Conservation (phyloP, 1,140 invertebrate genomes). For the Penaeus vannamei region DNA sequence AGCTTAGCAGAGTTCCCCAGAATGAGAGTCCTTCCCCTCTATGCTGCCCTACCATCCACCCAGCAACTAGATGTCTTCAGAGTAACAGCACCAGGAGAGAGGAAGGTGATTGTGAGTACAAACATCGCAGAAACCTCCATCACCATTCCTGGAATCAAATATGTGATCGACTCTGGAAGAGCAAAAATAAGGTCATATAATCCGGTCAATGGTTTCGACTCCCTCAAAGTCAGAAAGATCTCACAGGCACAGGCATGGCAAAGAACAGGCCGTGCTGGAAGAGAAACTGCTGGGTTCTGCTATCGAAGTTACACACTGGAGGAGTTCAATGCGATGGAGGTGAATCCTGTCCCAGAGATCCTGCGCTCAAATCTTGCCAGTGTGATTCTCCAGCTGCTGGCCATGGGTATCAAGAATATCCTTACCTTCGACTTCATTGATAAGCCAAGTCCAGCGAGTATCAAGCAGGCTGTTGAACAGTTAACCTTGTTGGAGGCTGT, state of each 20-base stretch:
- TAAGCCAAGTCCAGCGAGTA: constrained; percentile 76
- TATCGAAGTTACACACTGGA: constrained; percentile 78
- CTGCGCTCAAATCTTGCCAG: constrained; percentile 83
- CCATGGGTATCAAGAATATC: constrained; percentile 85
- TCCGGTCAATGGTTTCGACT: constrained; percentile 85
- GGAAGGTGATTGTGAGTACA: constrained; percentile 96
- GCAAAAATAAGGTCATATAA: constrained; percentile 92
- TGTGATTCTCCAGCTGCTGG: constrained; percentile 86
- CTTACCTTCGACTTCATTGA: constrained; percentile 93
- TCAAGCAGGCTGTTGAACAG: constrained; percentile 78
- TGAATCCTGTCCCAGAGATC: constrained; percentile 89
- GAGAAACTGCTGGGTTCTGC: constrained; percentile 86
- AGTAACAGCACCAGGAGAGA: constrained; percentile 77
- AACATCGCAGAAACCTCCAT: constrained; percentile 98
- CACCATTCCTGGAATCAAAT: constrained; percentile 94
- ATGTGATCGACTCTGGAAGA: constrained; percentile 94
- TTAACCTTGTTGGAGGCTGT: constrained; percentile 84
- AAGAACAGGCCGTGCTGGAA: constrained; percentile 89
- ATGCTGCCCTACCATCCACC: constrained; percentile 83
- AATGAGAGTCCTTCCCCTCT: constrained; percentile 85
- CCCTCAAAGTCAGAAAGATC: constrained; percentile 85
- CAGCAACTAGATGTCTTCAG: constrained; percentile 87
- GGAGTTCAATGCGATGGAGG: constrained; percentile 81
- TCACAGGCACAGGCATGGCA: constrained; percentile 95
- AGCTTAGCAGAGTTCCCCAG: constrained; percentile 74